Conservation (phyloP, 1,140 invertebrate species). For the Heliconius congener region DNA sequence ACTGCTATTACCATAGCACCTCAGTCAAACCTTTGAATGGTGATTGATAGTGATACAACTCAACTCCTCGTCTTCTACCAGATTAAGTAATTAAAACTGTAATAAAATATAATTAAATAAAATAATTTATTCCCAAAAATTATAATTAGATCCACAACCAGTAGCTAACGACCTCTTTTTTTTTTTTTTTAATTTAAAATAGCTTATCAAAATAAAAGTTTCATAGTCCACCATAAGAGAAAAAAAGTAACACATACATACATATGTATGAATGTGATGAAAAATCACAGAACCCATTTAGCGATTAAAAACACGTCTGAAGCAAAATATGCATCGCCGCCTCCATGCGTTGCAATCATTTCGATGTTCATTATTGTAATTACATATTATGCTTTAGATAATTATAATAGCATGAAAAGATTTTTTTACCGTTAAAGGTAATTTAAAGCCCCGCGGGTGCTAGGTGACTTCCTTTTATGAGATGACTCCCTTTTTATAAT, state of each 20-base stretch:
- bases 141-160: too few species aligned
- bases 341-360: conserved; percentile 58
- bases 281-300: conserved; percentile 54
- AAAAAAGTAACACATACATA: background rate
- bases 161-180: too few species aligned
- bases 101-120: too few species aligned
- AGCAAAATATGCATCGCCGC: conserved; percentile 45
- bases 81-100: too few species aligned
- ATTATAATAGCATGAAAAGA: background rate
- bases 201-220: background rate
- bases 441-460: too few species aligned
- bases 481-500: too few species aligned
- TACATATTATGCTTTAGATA: conserved; percentile 10
- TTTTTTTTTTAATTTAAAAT: background rate
- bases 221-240: background rate
- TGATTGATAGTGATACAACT: too few species aligned
- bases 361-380: conserved; percentile 58
- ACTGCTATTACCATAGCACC: too few species aligned
- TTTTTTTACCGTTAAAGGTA: background rate
- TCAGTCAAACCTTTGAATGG: too few species aligned
- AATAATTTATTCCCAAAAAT: too few species aligned
- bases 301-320: conserved; percentile 51
- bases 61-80: too few species aligned
- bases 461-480: too few species aligned
- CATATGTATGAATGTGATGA: conserved; percentile 14